Conservation (phyloP, 2,888 invertebrate genomes). For the Chaitophorus viminalis region DNA sequence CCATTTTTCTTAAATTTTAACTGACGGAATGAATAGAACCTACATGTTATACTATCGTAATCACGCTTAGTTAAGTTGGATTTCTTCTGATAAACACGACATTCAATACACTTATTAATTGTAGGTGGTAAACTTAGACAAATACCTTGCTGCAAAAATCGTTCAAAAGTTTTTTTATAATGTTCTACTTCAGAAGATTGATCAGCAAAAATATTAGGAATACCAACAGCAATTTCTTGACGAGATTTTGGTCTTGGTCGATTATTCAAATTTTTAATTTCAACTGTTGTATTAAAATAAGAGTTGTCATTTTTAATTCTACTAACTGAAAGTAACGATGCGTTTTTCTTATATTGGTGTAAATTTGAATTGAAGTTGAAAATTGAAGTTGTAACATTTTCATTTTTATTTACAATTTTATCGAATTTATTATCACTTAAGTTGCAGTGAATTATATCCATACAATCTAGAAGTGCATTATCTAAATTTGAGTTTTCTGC, state of each 20-base stretch:
- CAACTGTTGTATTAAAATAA: neutral
- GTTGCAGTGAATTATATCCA: neutral
- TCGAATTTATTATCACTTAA: neutral
- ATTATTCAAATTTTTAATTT: neutral
- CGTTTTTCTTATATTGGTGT: slow-evolving; percentile 1
- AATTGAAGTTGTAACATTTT: neutral
- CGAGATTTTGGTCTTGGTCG: neutral
- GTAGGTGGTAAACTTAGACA: slow-evolving; percentile 89
- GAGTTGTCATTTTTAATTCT: neutral
- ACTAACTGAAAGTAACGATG: neutral
- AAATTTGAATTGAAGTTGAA: neutral
- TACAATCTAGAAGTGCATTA: neutral
- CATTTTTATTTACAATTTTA: neutral
- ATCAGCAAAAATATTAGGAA: slow-evolving; percentile 29
- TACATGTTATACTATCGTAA: slow-evolving; percentile 90
- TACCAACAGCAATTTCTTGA: neutral
- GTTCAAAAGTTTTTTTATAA: slow-evolving; percentile 78
- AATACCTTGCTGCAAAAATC: slow-evolving; percentile 88
- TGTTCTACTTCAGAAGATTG: neutral
- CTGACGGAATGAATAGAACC: slow-evolving; percentile 94
- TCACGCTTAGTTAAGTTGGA: slow-evolving; percentile 80
- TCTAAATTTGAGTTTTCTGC: neutral
- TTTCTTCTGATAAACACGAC: slow-evolving; percentile 86
- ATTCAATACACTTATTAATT: slow-evolving; percentile 92
- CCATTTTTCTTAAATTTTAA: slow-evolving; percentile 89